Conservation (phyloP, 1,140 invertebrate species). For the roundworm (Caenorhabditis elegans) region DNA sequence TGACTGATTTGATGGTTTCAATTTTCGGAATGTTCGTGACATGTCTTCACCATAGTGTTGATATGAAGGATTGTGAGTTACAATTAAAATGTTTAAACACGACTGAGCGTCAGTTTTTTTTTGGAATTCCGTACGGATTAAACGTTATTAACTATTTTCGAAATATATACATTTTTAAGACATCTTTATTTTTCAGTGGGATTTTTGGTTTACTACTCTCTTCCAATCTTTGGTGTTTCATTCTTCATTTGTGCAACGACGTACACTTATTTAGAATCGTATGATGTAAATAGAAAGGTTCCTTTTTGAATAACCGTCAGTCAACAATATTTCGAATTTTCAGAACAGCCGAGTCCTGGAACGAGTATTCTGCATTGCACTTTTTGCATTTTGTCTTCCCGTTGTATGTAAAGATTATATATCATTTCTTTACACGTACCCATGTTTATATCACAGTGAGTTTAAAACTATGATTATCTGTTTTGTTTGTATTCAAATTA, state of each 20-base stretch:
- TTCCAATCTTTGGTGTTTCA: background rate
- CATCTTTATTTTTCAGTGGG: background rate
- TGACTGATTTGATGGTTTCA: background rate
- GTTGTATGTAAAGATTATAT: constrained; percentile 8
- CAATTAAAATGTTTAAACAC: no score
- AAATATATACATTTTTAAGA: no score
- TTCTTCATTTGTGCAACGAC: background rate
- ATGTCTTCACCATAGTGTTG: background rate
- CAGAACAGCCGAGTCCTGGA: background rate
- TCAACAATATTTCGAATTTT: background rate
- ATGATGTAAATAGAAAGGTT: background rate
- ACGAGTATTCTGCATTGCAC: background rate
- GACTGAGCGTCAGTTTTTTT: no score
- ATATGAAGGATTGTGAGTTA: background rate
- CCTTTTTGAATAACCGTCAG: no score
- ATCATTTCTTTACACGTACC: background rate
- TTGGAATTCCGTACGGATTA: no score
- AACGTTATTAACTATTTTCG: no score
- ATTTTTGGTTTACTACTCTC: background rate
- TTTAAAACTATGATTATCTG: no score
- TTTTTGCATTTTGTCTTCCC: background rate
- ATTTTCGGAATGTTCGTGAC: background rate
- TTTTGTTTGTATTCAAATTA: background rate
- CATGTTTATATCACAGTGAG: background rate
- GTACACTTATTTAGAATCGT: background rate